Evolutionary conservation across 2,113 vertebrate genomes (phyloP), one percentile per base, ranked within the genome.

Genomic region (Gracilinanus agilis): DNA sequence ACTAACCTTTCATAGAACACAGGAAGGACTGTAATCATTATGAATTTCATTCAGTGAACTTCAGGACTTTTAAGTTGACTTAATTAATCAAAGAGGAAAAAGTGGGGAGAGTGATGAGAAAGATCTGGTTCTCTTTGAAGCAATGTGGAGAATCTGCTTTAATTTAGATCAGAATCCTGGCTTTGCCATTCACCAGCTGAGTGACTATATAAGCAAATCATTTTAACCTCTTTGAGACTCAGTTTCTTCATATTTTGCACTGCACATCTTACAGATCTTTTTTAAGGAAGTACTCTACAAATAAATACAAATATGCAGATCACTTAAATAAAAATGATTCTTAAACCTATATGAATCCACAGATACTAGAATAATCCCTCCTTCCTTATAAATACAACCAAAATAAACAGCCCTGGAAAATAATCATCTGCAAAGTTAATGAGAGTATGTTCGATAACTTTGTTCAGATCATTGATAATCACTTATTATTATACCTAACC

Each of bases 241-340:
- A n/a, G 13, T 34, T 9, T 75, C 23, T n/a, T 40, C 2, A 40
- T 19, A 75, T n/a, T n/a, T 40, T 40, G 19, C 13, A 40, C 58
- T 34, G 13, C 11, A 67, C 0, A 67, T 7, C n/a, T 83, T 40
- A 23, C 2, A 83, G n/a, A 40, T 0, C n/a, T 83, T 23, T 23
- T 34, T 83, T 40, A 83, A 83, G 19, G 34, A 83, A 40, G n/a
- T 9, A 40, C 67, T 83, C 40, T 40, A 83, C 19, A 83, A 83
- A 40, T 23, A 83, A 21, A 83, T 7, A 40, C 34, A n/a, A 75
- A 16, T 75, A 75, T 75, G 29, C 13, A 75, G 61, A 7, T 19
- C 67, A 83, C n/a, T 75, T n/a, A 61, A 93, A 97, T 97, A 75
- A 55, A 97, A 97, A 97, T 97, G 53, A 96, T 90, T 97, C 92